Conservation (phyloP, 2,797 vertebrate genomes). For the Enteromius anoplus region DNA sequence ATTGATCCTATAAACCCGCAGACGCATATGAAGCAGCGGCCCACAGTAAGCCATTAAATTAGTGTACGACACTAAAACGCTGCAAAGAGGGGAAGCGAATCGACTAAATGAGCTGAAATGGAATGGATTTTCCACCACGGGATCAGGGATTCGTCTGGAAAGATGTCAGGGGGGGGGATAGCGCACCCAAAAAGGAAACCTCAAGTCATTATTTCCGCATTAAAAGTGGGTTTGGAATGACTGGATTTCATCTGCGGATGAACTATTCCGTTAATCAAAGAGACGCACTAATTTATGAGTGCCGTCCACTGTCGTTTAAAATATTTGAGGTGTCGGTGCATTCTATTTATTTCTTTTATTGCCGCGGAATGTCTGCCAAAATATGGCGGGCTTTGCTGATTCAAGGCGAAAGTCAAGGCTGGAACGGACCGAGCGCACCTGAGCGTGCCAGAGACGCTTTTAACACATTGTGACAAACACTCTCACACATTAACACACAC, state of each 20-base stretch:
- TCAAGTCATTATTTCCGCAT: not conserved
- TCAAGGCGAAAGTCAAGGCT: conserved; percentile 65
- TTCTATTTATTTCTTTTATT: conserved; percentile 47
- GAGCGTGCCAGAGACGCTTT: conserved; percentile 66
- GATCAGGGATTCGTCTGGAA: conserved; percentile 12
- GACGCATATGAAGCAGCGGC: conserved; percentile 67
- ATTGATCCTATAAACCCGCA: conserved; percentile 64
- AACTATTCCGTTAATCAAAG: conserved; percentile 3
- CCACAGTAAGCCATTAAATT: conserved; percentile 63
- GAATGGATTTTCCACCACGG: not conserved
- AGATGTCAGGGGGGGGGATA: conserved; percentile 3
- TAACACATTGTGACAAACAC: conserved; percentile 66
- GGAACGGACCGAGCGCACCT: conserved; percentile 50
- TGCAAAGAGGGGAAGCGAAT: not conserved
- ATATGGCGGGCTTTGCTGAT: conserved; percentile 65
- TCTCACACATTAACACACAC: conserved; percentile 36
- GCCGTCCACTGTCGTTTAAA: conserved; percentile 53
- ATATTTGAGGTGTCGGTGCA: conserved; percentile 65
- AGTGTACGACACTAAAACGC: conserved; percentile 25
- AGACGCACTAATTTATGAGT: not conserved
- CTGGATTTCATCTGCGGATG: not conserved
- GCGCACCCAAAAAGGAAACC: not conserved
- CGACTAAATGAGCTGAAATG: conserved; percentile 4
- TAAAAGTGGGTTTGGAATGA: not conserved
- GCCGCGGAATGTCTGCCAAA: conserved; percentile 39